A percentile compares a stretch with the other conserved stretches of the same genome.
Evolutionary conservation across 2,113 vertebrate species (phyloP).

Genomic region (Atlantisia rogersi): DNA sequence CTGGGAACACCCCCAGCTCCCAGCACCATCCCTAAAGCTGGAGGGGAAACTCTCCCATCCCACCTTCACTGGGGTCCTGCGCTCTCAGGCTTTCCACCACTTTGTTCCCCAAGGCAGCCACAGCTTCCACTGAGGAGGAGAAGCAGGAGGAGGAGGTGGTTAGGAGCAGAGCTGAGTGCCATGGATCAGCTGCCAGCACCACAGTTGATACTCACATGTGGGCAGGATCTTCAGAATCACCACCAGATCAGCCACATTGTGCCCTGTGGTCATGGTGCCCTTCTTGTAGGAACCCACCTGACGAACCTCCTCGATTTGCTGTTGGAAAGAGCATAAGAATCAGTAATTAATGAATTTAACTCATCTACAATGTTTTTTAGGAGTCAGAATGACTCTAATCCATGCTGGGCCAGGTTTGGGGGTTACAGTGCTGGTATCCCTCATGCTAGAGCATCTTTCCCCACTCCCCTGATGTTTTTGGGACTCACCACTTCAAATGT

Average conservation of each 20-base stretch:
- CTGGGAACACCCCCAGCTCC: rapidly evolving
- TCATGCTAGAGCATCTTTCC: rapidly evolving
- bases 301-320: slow-evolving; percentile 99
- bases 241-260: slow-evolving; percentile 95
- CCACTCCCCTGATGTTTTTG: no score
- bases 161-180: rapidly evolving
- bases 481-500: slow-evolving; percentile 96
- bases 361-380: rapidly evolving
- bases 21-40: rapidly evolving
- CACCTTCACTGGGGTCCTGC: slow-evolving; percentile 93
- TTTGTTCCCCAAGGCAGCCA: slow-evolving; percentile 94
- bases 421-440: rapidly evolving
- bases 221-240: slow-evolving; percentile 98
- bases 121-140: slow-evolving; percentile 88
- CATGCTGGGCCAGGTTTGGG: rapidly evolving
- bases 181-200: rapidly evolving
- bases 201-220: slow-evolving; percentile 80
- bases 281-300: slow-evolving; percentile 99
- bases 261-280: slow-evolving; percentile 95
- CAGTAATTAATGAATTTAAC: rapidly evolving
- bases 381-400: rapidly evolving
- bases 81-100: slow-evolving; percentile 93
- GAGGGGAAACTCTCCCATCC: background rate
- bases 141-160: background rate
- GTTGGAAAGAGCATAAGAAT: background rate